Evolutionary conservation across 1,140 invertebrate genomes (phyloP).

Genomic region (Stenopsyche tienmushanensis): DNA sequence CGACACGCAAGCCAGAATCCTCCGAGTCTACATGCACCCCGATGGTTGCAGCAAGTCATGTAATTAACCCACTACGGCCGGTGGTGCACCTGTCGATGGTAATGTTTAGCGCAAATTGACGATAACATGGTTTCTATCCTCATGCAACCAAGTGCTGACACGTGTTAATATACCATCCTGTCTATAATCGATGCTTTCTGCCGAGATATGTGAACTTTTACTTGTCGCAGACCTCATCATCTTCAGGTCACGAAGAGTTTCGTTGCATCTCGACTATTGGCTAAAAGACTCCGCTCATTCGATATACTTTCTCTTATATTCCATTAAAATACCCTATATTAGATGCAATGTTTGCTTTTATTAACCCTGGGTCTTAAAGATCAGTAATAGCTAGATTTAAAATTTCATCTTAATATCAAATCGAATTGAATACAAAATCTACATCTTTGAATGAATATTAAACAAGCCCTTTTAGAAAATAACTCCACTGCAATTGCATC

Average conservation of each 20-base stretch:
- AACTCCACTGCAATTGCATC: too few relatives aligned
- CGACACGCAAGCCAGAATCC: not conserved
- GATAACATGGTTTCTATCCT: slow-evolving; percentile 10
- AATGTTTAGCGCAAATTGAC: not conserved
- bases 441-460: not conserved
- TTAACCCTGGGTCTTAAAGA: too few relatives aligned
- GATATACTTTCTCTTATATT: too few relatives aligned
- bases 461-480: too few relatives aligned
- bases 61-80: not conserved
- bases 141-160: slow-evolving; percentile 22
- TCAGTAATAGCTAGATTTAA: too few relatives aligned
- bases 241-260: not conserved
- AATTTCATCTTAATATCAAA: too few relatives aligned
- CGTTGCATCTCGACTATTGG: not conserved
- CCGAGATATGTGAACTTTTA: not conserved
- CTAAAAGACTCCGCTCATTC: too few relatives aligned
- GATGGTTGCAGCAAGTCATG: not conserved
- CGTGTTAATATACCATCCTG: not conserved
- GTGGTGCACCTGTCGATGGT: not conserved
- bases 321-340: too few relatives aligned
- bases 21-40: too few relatives aligned
- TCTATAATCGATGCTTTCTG: not conserved
- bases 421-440: not conserved
- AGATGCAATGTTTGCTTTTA: too few relatives aligned
- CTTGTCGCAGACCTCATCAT: slow-evolving; percentile 18